These are phyloP conservation scores for Chroicocephalus ridibundus DNA, from an alignment of 2,113 vertebrate genomes.

Conservation along the genomic window DNA sequence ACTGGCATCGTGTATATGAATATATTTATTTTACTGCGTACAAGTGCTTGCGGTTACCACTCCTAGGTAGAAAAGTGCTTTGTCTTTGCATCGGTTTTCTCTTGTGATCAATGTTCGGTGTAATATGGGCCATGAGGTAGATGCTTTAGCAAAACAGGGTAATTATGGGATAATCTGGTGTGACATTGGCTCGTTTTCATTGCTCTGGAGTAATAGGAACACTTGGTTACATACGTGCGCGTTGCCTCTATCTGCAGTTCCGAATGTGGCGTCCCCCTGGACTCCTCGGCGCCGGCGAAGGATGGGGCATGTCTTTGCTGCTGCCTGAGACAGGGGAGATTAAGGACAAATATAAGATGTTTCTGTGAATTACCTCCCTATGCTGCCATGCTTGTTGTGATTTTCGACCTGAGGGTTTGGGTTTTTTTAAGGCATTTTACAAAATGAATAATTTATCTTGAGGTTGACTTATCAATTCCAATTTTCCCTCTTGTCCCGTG, in stretches of 20 bases:
- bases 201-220: background rate
- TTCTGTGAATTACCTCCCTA: background rate
- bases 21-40: background rate
- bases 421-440: background rate
- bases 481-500: background rate
- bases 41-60: background rate
- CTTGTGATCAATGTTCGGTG: background rate
- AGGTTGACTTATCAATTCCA: background rate
- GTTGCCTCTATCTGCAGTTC: background rate
- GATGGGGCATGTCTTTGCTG: background rate
- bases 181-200: background rate
- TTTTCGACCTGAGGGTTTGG: background rate
- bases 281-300: fast-evolving
- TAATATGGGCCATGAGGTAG: fast-evolving
- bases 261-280: fast-evolving
- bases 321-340: background rate
- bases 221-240: fast-evolving
- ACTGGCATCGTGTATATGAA: background rate
- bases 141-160: background rate
- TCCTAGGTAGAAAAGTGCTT: background rate
- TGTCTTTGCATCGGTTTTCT: background rate
- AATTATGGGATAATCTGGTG: background rate
- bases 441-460: background rate
- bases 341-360: background rate
- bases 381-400: background rate